phyloP scores from a whole-genome alignment of 2,797 vertebrate genomes.

The Pachyuromys duprasi region DNA sequence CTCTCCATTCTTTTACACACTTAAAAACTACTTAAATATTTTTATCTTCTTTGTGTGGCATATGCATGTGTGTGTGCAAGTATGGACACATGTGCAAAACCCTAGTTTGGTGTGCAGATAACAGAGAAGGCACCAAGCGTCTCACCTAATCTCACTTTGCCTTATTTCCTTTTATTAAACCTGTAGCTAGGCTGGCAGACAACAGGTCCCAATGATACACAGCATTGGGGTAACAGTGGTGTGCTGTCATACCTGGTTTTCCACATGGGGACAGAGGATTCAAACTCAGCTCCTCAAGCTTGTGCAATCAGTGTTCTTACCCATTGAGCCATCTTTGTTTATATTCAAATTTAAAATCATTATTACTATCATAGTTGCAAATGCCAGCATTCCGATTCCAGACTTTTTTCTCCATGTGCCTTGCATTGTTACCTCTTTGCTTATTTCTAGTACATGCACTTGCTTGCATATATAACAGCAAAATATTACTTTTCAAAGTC shows the following conservation, averaged over 20 bases:
- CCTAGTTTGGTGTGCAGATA: too few relatives aligned
- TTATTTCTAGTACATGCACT: background rate
- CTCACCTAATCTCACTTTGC: background rate
- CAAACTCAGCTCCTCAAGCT: background rate
- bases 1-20: background rate
- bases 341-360: background rate
- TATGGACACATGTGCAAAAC: background rate
- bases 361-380: background rate
- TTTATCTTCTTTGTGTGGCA: background rate
- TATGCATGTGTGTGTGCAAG: background rate
- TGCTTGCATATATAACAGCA: background rate
- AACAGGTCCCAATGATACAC: accelerated
- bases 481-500: background rate
- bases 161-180: background rate
- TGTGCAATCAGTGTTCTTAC: background rate
- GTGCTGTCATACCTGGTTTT: background rate
- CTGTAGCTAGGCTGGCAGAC: background rate
- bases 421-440: background rate
- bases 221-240: background rate
- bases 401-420: background rate
- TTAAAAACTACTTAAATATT: background rate
- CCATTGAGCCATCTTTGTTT: background rate
- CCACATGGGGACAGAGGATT: background rate
- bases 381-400: background rate
- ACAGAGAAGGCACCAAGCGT: background rate